Evolutionary conservation across 2,888 invertebrate species (phyloP).

Genomic region (Frankliniella fusca): DNA sequence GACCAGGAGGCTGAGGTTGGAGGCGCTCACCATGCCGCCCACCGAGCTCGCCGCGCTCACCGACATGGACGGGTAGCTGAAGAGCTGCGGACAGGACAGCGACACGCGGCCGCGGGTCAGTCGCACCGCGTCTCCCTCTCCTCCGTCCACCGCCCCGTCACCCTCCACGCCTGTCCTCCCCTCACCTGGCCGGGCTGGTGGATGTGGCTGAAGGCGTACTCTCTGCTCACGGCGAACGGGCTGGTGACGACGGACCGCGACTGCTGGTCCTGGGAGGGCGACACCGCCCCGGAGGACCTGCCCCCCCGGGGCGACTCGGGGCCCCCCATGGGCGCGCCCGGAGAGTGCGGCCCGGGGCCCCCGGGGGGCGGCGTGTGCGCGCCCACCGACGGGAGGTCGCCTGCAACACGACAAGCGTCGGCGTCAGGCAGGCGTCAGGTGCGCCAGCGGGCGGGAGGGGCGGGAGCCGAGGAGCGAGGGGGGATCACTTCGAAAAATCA

Average conservation of each 20-base stretch:
- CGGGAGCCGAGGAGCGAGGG: too few species aligned
- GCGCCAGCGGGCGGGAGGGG: too few species aligned
- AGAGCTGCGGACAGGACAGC: slow-evolving; percentile 64
- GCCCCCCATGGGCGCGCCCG: slow-evolving; percentile 37
- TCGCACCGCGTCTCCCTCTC: slow-evolving; percentile 9
- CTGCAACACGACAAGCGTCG: slow-evolving; percentile 38
- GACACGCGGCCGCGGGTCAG: neutral
- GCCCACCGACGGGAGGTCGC: slow-evolving; percentile 44
- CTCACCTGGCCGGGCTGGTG: slow-evolving; percentile 82
- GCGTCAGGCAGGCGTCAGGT: too few species aligned
- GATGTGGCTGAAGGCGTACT: slow-evolving; percentile 89
- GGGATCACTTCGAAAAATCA: too few species aligned
- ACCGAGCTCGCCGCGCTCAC: slow-evolving; percentile 68
- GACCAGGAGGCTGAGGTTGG: slow-evolving; percentile 75
- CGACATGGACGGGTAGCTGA: slow-evolving; percentile 77
- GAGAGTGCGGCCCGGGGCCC: slow-evolving; percentile 36
- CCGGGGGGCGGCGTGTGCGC: slow-evolving; percentile 36
- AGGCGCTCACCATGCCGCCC: slow-evolving; percentile 84
- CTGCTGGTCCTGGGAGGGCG: slow-evolving; percentile 34
- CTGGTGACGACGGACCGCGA: slow-evolving; percentile 44
- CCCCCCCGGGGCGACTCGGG: slow-evolving; percentile 37
- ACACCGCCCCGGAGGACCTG: slow-evolving; percentile 36
- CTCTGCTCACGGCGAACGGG: slow-evolving; percentile 52
- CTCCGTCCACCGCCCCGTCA: slow-evolving; percentile 38
- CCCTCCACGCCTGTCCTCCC: slow-evolving; percentile 49